Evolutionary conservation across 2,888 invertebrate genomes (phyloP), one percentile per base, ranked within the genome.

Genomic region (Polydrusus cervinus): DNA sequence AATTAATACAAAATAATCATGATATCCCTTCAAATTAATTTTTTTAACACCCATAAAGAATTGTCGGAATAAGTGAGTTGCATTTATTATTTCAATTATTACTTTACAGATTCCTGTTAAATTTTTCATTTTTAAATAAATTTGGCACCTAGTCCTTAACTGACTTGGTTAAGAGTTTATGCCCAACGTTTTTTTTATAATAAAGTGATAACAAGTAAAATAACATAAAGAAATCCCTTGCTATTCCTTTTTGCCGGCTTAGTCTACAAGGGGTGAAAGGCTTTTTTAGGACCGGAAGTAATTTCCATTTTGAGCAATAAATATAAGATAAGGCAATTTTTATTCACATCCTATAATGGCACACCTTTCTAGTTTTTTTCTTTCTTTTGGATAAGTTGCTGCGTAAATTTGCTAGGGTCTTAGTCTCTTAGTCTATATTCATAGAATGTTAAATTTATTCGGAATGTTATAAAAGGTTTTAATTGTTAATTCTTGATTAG

Each of bases 301-400:
- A 47, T 47, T 47, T 47, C 47, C 47, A 47, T 47, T 47, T 47
- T 47, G 16, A n/a, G 47, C 14, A n/a, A 47, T 47, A 47, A 47
- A 47, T 47, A 47, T 47, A 47, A 47, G 47, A 47, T 47, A 47
- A 47, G 47, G 47, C 47, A 47, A 47, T 47, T 47, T 47, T 47
- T 47, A 47, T 47, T 47, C 47, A 47, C 47, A n/a, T 16, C 47
- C 47, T 16, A 16, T 47, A 47, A 47, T 47, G 16, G 47, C 47
- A 16, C 3, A 7, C 7, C 7, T 9, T 47, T 47, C 16, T 47
- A 16, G 47, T 47, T 47, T 47, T 16, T 14, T 47, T 47, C n/a
- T 25, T 13, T 45, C 16, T 16, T 47, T 47, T 5, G 1, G n/a
- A 47, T 14, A 16, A 16, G 16, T n/a, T 0, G n/a, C 45, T 45